Evolutionary conservation across 2,797 vertebrate genomes (phyloP).

Genomic region (Spinus pinus): DNA sequence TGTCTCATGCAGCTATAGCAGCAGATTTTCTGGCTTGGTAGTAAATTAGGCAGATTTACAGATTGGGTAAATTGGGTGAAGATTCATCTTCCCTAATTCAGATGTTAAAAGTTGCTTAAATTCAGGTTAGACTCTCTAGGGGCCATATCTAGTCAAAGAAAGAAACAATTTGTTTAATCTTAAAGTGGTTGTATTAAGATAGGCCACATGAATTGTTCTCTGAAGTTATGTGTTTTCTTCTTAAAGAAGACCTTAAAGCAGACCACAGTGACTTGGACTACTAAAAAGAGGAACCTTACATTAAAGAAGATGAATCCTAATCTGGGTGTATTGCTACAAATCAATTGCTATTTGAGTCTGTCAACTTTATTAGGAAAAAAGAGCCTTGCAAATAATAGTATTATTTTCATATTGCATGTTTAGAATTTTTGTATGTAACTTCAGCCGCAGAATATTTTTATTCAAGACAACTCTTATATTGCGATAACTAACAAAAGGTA

Average conservation of each 20-base stretch:
- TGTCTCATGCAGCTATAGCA: not conserved
- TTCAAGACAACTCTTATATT: not conserved
- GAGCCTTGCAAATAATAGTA: not conserved
- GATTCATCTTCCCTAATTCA: not conserved
- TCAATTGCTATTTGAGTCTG: not conserved
- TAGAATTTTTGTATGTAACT: not conserved
- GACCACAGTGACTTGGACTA: not conserved
- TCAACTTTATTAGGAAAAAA: not conserved
- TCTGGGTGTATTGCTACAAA: not conserved
- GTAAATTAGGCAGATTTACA: not conserved
- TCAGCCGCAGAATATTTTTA: not conserved
- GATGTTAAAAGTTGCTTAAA: constrained; percentile 10
- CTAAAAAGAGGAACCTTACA: not conserved
- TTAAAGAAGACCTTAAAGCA: not conserved
- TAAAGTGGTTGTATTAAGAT: not conserved
- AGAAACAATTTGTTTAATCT: not conserved
- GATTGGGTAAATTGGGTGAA: not conserved
- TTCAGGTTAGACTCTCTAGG: not conserved
- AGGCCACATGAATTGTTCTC: not conserved
- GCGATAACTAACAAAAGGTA: not conserved
- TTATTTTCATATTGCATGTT: not conserved
- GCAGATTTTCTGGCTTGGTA: not conserved
- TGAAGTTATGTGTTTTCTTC: not conserved
- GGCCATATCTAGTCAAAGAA: not conserved
- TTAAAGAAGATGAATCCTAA: not conserved